Base-by-base conservation (phyloP, 2,797 vertebrate species). In the Catamblyrhynchus diadema region DNA sequence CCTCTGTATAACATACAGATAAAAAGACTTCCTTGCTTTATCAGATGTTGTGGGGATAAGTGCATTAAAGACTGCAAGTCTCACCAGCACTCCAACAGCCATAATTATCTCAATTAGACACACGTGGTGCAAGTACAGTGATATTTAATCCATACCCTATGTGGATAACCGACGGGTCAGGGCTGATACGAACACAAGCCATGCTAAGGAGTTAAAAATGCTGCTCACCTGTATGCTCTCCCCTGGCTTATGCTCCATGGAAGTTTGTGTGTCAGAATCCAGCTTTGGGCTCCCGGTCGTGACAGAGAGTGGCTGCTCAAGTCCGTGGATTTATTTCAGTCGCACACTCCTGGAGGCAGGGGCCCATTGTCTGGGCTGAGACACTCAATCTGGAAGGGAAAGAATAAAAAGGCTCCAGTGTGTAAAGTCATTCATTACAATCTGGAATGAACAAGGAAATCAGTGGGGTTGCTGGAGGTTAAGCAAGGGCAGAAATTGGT, bases 351-450 rank as follows among this genome's bases (percentile, higher is more conserved):
- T 39, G 80, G 39, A 84, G 70, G 95, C 89, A 94, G 94, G 81
- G 81, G 91, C 85, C 91, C 95, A 94, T 97, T 94, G 89, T 96
- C 91, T 93, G 85, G 56, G 70, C 67, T 82, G 87, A 93, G 91
- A 88, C 66, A 86, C 77, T 96, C 91, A 79, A 86, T 96, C 95
- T 96, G 91, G 66, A 94, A 93, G 42, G 92, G 94, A 73, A 86
- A 91, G 87, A 97, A 97, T 72, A 22, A 95, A 90, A 92, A 67
- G 50, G 42, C 86, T 94, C 23, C 73, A 77, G 62, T 91, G 89
- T 95, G 66, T 91, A 84, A 94, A 96, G 85, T 91, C 73, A 86
- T 96, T 96, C 87, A 90, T 96, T 95, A 91, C 86, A 93, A 94
- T 96, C 80, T 86, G 73, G 90, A 95, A 85, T 69, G 91, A 92